Base-by-base conservation (phyloP, 2,888 invertebrate genomes). In the Stenodera caucasica region DNA sequence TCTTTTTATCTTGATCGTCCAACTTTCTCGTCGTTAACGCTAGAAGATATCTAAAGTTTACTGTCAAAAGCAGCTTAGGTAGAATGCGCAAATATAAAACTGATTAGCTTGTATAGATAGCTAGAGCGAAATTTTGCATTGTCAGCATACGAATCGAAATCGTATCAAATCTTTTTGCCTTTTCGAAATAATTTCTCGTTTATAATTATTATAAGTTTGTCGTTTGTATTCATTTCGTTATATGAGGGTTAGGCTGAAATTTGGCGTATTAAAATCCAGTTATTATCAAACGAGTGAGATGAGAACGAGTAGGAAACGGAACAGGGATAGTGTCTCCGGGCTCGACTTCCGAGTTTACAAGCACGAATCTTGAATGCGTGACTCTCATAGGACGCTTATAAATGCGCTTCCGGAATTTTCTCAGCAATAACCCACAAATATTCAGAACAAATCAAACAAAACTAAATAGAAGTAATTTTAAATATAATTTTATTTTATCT, bases 1-100 rank as follows among this genome's bases (percentile, higher is more conserved):
- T 67, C 67, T 61, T 62, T 65, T 63, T 67, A 66, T 60, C 59
- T 32, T 52, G 63, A 61, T 65, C 53, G 65, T 63, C 53, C 53
- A 58, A 58, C 57, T 58, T 64, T 66, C 61, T 61, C 33, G 57
- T 63, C 67, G 60, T 67, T 63, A 63, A 54, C 53, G 57, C 21
- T 45, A 21, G 8, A 14, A 57, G 55, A 61, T 58, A 60, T 61
- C 58, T 50, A 35, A 33, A 60, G 62, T 60, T 60, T 57, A 60
- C 56, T 57, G 62, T 65, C 62, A 58, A 61, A 61, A 55, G 55
- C 61, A 58, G 59, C 32, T 53, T 32, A 40, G 57, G 33, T 53
- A 33, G 33, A 52, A 33, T 18, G 33, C 29, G 52, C 32, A 52
- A 52, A 52, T 52, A 52, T 26, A 52, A n/a, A 52, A 15, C 45